Evolutionary conservation across 2,113 vertebrate genomes (phyloP), one percentile per base, ranked within the genome.

Genomic region (Periophthalmus modestus): DNA sequence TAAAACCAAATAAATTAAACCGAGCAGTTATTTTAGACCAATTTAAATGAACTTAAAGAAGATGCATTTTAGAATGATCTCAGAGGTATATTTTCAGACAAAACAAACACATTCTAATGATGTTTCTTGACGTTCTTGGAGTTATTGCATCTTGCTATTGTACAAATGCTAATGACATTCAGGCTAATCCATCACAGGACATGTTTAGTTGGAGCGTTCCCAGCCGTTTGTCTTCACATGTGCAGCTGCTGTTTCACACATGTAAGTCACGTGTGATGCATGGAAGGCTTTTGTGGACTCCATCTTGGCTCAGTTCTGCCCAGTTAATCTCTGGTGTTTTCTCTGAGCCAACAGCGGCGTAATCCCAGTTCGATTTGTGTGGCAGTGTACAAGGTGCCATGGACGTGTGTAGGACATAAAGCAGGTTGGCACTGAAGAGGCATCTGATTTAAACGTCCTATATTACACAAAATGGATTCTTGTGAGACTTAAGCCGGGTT

Each of bases 151-250:
- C 72, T 82, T 82, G 78, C 66, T 71, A 43, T 9, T 43, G 10
- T 79, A 84, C 15, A 10, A 58, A 77, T 74, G 65, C 70, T 82
- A 80, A 78, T 78, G 58, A 68, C 47, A 19, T 43, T 36, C 1
- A 75, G 68, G 63, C 47, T 82, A 73, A 84, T 80, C 74, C 63
- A 16, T 21, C n/a, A 43, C 47, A 62, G 61, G 34, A 33, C 28
- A 18, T 39, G n/a, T 65, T 65, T 39, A 16, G 3, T 28, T 14
- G 10, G 16, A 10, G 28, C 24, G 34, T 62, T 62, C 15, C 24
- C 59, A 18, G 5, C 14, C 24, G 7, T 62, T 34, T 2, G 18
- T 33, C 59, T 7, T 62, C 59, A 62, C 59, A 62, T 62, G 59
- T 18, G 24, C 5, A 24, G 24, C 28, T 61, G 58, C 21, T 61